phyloP scores from a whole-genome alignment of 1,140 invertebrate genomes.

The Drosophila pectinifera region DNA sequence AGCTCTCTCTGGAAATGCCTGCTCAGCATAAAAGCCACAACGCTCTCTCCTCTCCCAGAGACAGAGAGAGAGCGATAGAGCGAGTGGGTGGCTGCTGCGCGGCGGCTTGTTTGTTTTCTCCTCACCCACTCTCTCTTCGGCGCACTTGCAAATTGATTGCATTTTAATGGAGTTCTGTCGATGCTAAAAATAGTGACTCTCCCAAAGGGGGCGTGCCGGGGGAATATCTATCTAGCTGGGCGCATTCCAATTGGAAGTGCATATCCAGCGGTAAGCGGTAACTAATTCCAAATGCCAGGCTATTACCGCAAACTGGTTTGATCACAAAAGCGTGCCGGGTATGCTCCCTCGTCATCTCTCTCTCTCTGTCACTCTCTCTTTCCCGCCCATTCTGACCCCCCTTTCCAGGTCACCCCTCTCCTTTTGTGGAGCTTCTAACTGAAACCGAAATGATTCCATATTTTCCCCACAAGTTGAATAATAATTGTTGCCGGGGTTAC shows the following conservation, averaged over 20 bases:
- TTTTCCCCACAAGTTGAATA: slow-evolving; percentile 55
- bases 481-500: slow-evolving; percentile 32
- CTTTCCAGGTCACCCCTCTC: not conserved
- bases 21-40: slow-evolving; percentile 58
- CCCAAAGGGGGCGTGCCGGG: slow-evolving; percentile 45
- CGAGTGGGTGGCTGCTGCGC: slow-evolving; percentile 66
- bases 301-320: slow-evolving; percentile 75
- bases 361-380: slow-evolving; percentile 8
- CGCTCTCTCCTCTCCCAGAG: slow-evolving; percentile 25
- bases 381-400: slow-evolving; percentile 4
- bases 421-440: slow-evolving; percentile 49
- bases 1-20: slow-evolving; percentile 38
- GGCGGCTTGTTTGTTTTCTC: slow-evolving; percentile 60
- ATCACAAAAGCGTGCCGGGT: slow-evolving; percentile 63
- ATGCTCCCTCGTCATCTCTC: slow-evolving; percentile 2
- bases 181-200: slow-evolving; percentile 66
- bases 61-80: not conserved
- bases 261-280: slow-evolving; percentile 33
- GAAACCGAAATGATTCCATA: slow-evolving; percentile 76
- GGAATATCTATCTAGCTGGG: slow-evolving; percentile 65
- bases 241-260: slow-evolving; percentile 58
- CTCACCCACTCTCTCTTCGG: slow-evolving; percentile 18
- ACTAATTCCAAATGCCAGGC: slow-evolving; percentile 72
- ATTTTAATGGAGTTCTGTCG: slow-evolving; percentile 65
- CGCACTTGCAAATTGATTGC: slow-evolving; percentile 77